These are phyloP conservation scores for Cyprinus carpio DNA, from an alignment of 2,113 vertebrate species.

Conservation along the genomic window DNA sequence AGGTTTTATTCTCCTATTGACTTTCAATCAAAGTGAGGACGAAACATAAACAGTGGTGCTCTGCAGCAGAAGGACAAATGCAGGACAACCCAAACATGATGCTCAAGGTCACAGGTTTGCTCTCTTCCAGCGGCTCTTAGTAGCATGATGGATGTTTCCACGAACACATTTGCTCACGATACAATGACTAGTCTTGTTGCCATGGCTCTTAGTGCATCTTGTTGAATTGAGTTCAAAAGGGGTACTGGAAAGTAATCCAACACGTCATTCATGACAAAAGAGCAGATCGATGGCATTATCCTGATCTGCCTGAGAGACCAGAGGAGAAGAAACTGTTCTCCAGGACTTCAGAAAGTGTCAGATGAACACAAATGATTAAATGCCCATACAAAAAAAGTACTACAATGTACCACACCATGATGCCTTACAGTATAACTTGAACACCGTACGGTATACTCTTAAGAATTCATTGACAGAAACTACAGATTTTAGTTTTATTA, in stretches of 20 bases:
- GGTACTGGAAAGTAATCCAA: slow-evolving; percentile 23
- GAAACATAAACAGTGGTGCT: neutral
- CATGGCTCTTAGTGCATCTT: neutral
- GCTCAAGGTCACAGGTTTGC: slow-evolving; percentile 12
- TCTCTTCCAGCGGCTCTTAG: neutral
- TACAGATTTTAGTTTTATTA: neutral
- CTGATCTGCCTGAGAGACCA: neutral
- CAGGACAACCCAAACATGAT: neutral
- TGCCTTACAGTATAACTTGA: neutral
- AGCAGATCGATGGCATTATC: slow-evolving; percentile 19
- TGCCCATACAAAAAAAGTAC: neutral
- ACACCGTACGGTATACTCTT: neutral
- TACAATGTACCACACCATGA: neutral
- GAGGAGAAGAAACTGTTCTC: neutral
- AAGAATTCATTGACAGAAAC: neutral
- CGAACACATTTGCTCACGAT: neutral
- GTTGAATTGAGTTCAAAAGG: slow-evolving; percentile 24
- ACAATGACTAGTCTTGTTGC: slow-evolving; percentile 6
- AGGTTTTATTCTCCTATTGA: slow-evolving; percentile 3
- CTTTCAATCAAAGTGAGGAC: neutral
- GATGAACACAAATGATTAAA: neutral
- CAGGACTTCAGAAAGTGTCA: neutral
- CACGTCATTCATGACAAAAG: neutral
- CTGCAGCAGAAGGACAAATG: neutral
- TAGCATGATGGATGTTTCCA: slow-evolving; percentile 7